Evolutionary conservation across 2,113 vertebrate genomes (phyloP).

Genomic region (Platanista minor): DNA sequence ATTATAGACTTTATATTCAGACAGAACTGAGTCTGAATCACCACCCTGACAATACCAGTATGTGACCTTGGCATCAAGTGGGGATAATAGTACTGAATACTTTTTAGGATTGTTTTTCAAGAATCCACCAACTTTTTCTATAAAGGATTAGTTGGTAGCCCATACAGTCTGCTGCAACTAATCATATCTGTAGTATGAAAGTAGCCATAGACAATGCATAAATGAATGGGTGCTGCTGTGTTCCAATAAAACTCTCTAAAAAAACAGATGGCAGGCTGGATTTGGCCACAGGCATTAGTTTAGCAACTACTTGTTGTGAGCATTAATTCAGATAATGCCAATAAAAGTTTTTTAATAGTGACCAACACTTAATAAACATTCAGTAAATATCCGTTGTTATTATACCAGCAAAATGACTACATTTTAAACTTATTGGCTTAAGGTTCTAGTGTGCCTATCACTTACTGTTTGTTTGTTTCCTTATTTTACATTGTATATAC

Average conservation of each 20-base stretch:
- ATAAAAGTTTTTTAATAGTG: conserved; percentile 21
- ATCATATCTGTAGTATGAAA: not conserved
- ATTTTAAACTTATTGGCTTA: not conserved
- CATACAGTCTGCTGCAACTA: not conserved
- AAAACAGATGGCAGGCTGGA: not conserved
- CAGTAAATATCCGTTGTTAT: conserved; percentile 8
- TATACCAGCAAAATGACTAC: not conserved
- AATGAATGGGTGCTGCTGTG: not conserved
- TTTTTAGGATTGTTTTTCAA: not conserved
- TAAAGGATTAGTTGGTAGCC: not conserved
- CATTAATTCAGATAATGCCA: conserved; percentile 8
- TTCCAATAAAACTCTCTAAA: not conserved
- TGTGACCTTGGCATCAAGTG: not conserved
- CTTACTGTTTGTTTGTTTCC: not conserved
- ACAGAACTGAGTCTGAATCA: not conserved
- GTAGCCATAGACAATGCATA: not conserved
- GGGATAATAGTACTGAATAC: not conserved
- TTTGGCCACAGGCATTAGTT: not conserved
- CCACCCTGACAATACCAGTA: not conserved
- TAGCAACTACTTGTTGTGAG: not conserved
- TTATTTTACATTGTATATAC: not conserved
- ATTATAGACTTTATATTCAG: not conserved
- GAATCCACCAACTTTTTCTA: not conserved
- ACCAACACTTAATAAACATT: conserved; percentile 7
- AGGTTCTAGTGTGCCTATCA: not conserved